Evolutionary conservation across 2,888 invertebrate genomes (phyloP), one percentile per base, ranked within the genome.

Genomic region (Venusia cambrica): DNA sequence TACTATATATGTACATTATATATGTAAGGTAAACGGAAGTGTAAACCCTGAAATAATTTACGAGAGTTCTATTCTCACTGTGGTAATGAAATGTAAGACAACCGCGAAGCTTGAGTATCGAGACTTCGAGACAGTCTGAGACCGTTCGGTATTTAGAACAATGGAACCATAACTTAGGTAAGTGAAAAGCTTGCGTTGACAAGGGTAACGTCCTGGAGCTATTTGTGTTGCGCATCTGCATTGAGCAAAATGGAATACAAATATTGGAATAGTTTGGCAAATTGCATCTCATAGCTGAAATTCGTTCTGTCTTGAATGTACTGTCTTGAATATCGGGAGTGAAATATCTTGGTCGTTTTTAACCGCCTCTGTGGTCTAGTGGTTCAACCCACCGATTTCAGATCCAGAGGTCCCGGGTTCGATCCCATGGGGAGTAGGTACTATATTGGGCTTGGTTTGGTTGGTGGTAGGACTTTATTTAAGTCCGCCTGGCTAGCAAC

Each of bases 151-250:
- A 64, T 62, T 62, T 57, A 49, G 62, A 71, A 75, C 73, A 75
- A 76, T 74, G 69, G 73, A 45, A 52, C 58, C 57, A 68, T 75
- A 75, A 75, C 64, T 75, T 69, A 67, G 60, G 68, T 61, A 62
- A 65, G 68, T 70, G 73, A 73, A 74, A 75, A 72, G 71, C 73
- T 70, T 63, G 56, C 69, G 65, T 65, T 75, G 74, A 75, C 73
- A 73, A 62, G 74, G 73, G 71, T 75, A 73, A 74, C 57, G 71
- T 72, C 71, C 71, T 70, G 57, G 45, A 56, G 63, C 69, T 74
- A 72, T 74, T 74, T 71, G 63, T 57, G 63, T 59, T 53, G 48
- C 49, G 48, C 57, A 65, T 60, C 57, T 57, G 48, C 51, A 35
- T 29, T 36, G 42, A 38, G 40, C 47, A 51, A 49, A 52, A 51